Evolutionary conservation across 2,797 vertebrate species (phyloP).

Genomic region (Lophotriccus pileatus): DNA sequence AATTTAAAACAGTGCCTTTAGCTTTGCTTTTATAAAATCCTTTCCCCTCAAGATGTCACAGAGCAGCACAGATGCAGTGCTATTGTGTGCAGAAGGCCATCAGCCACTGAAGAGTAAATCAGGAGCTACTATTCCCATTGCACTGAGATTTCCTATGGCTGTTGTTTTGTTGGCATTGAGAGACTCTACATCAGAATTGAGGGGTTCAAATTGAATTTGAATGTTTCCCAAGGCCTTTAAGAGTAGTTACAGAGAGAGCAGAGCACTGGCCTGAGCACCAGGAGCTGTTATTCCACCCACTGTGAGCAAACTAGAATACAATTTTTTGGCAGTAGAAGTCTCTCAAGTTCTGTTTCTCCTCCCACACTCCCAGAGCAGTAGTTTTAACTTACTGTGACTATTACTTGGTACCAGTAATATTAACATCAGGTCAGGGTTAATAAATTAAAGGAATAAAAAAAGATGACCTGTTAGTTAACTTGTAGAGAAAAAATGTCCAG

Average conservation of each 20-base stretch:
- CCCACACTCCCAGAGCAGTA: neutral
- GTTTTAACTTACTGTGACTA: neutral
- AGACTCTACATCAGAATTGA: neutral
- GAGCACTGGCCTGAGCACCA: neutral
- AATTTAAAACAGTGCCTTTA: neutral
- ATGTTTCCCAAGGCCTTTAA: neutral
- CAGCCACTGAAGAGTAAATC: neutral
- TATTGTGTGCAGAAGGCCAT: neutral
- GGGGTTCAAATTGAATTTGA: neutral
- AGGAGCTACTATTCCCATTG: neutral
- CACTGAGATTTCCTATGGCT: neutral
- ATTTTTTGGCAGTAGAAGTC: neutral
- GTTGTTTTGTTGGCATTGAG: neutral
- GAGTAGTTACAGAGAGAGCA: neutral
- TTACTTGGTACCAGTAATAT: neutral
- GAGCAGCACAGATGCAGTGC: neutral
- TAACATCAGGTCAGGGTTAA: neutral
- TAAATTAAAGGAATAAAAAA: neutral
- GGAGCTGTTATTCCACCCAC: neutral
- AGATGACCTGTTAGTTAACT: neutral
- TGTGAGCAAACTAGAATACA: neutral
- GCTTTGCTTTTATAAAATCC: neutral
- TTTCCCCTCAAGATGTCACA: neutral
- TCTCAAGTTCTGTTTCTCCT: neutral
- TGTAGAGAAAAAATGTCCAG: neutral